These are phyloP conservation scores for Chalcis sispes DNA, from an alignment of 2,888 invertebrate genomes.

Conservation along the genomic window DNA sequence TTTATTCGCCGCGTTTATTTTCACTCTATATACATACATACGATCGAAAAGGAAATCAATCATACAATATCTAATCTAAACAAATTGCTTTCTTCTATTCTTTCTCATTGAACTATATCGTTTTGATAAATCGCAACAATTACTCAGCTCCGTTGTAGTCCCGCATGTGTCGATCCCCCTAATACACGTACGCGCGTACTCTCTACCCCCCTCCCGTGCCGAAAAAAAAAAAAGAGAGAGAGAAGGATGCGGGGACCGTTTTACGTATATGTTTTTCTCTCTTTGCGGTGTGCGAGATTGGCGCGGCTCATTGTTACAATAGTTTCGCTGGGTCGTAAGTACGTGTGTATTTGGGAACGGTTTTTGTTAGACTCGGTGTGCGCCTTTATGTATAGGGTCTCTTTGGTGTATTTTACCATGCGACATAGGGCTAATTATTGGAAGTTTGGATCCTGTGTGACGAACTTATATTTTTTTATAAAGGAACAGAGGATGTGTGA, in stretches of 20 bases:
- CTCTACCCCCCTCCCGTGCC: not conserved
- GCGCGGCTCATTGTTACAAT: too few species aligned
- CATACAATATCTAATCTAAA: slow-evolving; percentile 54
- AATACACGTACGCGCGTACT: not conserved
- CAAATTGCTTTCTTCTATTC: slow-evolving; percentile 53
- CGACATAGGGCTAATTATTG: too few species aligned
- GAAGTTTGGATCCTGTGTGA: too few species aligned
- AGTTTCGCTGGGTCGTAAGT: too few species aligned
- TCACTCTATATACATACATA: not conserved
- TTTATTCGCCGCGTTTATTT: slow-evolving; percentile 9
- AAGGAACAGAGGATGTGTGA: too few species aligned
- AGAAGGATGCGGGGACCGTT: slow-evolving; percentile 19
- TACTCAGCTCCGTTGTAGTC: slow-evolving; percentile 61
- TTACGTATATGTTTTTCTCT: not conserved
- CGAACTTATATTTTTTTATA: too few species aligned
- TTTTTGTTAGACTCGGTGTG: too few species aligned
- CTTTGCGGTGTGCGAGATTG: not conserved
- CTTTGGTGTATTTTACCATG: too few species aligned
- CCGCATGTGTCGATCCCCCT: not conserved
- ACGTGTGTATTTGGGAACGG: too few species aligned
- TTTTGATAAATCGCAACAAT: slow-evolving; percentile 72
- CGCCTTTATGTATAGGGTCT: too few species aligned
- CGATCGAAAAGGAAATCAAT: slow-evolving; percentile 45
- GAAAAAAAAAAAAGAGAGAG: slow-evolving; percentile 25
- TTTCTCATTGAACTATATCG: slow-evolving; percentile 61